Evolutionary conservation across 1,140 invertebrate genomes (phyloP), one percentile per base, ranked within the genome.

Genomic region (Leptonema lineaticorne): DNA sequence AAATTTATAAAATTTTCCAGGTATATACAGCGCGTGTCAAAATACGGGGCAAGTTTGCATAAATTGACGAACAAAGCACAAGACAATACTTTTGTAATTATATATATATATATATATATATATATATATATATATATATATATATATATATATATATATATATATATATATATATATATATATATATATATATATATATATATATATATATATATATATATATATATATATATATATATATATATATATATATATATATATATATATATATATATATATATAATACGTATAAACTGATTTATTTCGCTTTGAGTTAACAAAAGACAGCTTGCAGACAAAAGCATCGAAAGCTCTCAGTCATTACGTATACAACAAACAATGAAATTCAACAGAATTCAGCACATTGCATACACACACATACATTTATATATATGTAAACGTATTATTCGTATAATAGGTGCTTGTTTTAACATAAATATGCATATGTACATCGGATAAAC

Each of bases 241-340:
- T n/a, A n/a, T n/a, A n/a, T n/a, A n/a, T n/a, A n/a, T n/a, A n/a
- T n/a, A n/a, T n/a, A n/a, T n/a, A n/a, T n/a, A n/a, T n/a, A n/a
- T n/a, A n/a, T n/a, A n/a, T n/a, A n/a, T n/a, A n/a, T n/a, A n/a
- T n/a, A n/a, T n/a, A n/a, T n/a, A n/a, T n/a, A n/a, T 48, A 58
- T 58, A 58, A 58, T 58, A 29, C 28, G 24, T 11, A 41, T n/a
- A 45, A 45, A 45, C 59, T 62, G 59, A 62, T 62, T 62, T 62
- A 62, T 62, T 62, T 62, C 30, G 30, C 30, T 58, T 60, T 62
- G 29, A 26, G 20, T 9, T 27, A 37, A 62, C 59, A 62, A 62
- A 62, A 62, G 59, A 62, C 56, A 27, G 56, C 56, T 41, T 7
- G 11, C 24, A 22, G 59, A 62, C 59, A 62, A 62, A 45, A 45